phyloP scores from a whole-genome alignment of 2,888 invertebrate genomes.

The Cantharis nigra region DNA sequence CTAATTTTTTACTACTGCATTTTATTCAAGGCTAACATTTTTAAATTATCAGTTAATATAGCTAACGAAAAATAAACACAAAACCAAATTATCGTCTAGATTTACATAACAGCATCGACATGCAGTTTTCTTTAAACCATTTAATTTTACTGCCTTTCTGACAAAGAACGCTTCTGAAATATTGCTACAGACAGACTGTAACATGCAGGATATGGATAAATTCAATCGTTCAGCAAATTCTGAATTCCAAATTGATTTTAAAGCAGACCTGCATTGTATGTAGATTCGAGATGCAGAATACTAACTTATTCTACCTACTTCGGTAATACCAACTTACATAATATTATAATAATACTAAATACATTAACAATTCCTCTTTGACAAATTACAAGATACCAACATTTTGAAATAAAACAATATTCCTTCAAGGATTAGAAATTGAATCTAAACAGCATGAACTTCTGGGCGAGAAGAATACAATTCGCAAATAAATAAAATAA shows the following conservation, averaged over 20 bases:
- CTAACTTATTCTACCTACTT: no score
- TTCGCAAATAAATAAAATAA: background rate
- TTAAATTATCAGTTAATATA: background rate
- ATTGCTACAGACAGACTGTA: background rate
- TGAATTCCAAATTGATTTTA: background rate
- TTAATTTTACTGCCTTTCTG: background rate
- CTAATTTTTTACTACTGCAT: slow-evolving; percentile 4
- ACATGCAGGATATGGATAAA: background rate
- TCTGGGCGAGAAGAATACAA: background rate
- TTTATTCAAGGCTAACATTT: background rate
- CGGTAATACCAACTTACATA: no score
- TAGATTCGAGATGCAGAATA: background rate
- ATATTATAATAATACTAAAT: background rate
- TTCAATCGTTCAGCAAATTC: background rate
- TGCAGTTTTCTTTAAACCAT: background rate
- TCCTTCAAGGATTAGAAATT: no score
- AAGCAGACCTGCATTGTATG: background rate
- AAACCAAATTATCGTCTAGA: background rate
- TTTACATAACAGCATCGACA: background rate
- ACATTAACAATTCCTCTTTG: background rate
- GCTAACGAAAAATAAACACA: background rate
- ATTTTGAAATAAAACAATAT: no score
- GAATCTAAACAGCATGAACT: background rate
- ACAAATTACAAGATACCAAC: background rate
- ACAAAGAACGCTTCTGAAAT: background rate